These are phyloP conservation scores for Diogma glabrata DNA, from an alignment of 2,888 invertebrate species.

Conservation along the genomic window DNA sequence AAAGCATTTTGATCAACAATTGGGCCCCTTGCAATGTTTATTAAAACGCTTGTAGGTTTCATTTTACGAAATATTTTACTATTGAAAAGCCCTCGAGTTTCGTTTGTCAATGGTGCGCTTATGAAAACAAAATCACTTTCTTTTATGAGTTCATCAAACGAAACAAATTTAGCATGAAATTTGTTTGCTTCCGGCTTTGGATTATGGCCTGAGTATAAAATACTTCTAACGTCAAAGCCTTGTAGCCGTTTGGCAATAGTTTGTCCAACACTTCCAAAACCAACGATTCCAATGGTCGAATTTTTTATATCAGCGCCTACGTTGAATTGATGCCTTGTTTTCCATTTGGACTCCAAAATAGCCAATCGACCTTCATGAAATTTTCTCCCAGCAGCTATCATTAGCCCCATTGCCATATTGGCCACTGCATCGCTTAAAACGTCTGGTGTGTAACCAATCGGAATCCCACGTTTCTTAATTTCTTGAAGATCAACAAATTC, in stretches of 20 bases:
- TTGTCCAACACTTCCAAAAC: conserved; percentile 71
- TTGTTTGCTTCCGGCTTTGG: conserved; percentile 50
- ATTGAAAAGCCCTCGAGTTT: conserved; percentile 58
- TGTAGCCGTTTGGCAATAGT: conserved; percentile 58
- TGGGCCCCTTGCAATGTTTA: conserved; percentile 59
- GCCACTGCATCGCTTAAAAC: conserved; percentile 69
- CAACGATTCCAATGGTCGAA: conserved; percentile 72
- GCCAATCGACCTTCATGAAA: conserved; percentile 61
- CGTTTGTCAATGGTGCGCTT: conserved; percentile 49
- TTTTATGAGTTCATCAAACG: conserved; percentile 49
- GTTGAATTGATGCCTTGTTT: conserved; percentile 51
- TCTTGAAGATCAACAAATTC: conserved; percentile 70
- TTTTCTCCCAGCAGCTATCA: conserved; percentile 64
- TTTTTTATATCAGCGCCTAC: conserved; percentile 66
- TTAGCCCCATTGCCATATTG: conserved; percentile 65
- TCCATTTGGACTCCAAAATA: conserved; percentile 57
- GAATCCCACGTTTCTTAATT: conserved; percentile 56
- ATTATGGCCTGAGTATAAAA: conserved; percentile 64
- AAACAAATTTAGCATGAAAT: conserved; percentile 48
- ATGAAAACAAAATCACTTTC: conserved; percentile 62
- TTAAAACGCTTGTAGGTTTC: conserved; percentile 58
- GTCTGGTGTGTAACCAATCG: conserved; percentile 68
- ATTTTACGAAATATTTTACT: conserved; percentile 54
- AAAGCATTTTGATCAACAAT: conserved; percentile 71
- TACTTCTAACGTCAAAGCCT: conserved; percentile 56